Base-by-base conservation (phyloP, 2,797 vertebrate genomes). In the Caiman crocodilus region DNA sequence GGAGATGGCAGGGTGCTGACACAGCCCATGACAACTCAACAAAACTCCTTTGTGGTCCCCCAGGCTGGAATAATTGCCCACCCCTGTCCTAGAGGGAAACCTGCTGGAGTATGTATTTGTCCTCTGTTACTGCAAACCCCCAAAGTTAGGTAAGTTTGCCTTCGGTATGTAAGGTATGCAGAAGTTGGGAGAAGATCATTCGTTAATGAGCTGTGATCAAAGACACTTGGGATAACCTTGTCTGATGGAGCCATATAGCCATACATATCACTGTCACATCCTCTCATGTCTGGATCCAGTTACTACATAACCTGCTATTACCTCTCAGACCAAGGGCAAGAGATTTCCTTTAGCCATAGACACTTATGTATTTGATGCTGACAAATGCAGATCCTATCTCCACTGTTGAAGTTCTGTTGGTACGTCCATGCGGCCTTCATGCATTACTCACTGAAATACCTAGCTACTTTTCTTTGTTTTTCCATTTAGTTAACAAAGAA, bases 141-240 rank as follows among this genome's bases (percentile, higher is more conserved):
- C 32, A 30, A 12, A 5, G 16, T 69, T 69, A 32, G 5, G 32
- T 18, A 21, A 23, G 4, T 21, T 71, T 23, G 67, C 32, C 67
- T 50, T 42, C 67, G 7, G 18, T 12, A 12, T 35, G 11, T 21
- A 17, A 71, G 32, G 32, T 13, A 30, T 42, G 14, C 25, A 21
- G 30, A 32, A 35, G 14, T 42, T 50, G 42, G 42, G 42, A 50
- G 42, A 50, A 50, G 42, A 50, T 50, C 60, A 7, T 3, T n/a
- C 3, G 4, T 18, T 58, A 82, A 64, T 4, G 56, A 60, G 32
- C 32, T 0, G 0, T 9, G 63, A 21, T 1, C 78, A 42, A 21
- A 76, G 2, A 9, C 5, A 74, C 17, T 2, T 1, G 79, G 80
- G 16, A 76, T 4, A 69, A 18, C 55, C 9, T 14, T 23, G 32